Evolutionary conservation across 2,797 vertebrate species (phyloP), one percentile per base, ranked within the genome.

Genomic region (Cossypha dichroa): DNA sequence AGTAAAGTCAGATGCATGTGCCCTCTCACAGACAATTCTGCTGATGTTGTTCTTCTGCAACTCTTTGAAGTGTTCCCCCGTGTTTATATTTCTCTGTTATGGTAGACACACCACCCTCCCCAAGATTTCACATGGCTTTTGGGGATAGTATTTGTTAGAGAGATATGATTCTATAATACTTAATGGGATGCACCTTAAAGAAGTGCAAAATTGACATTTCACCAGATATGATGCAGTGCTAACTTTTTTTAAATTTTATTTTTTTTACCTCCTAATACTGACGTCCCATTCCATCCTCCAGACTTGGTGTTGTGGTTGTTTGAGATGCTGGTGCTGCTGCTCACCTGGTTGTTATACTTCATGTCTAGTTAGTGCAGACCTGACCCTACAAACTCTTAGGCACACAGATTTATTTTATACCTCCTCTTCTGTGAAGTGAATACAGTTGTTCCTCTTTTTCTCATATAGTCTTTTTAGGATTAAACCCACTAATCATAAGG

Each of bases 31-130:
- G 68, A 4, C 21, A 28, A 3, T 60, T 79, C 26, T 82, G 29
- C 31, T 67, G 45, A 21, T 41, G 59, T 6, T 73, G 18, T 45
- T 20, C 45, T 62, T 76, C 78, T 80, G 60, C 72, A 93, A 90
- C 88, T 93, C 86, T 85, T 89, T 16, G 19, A 92, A 79, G 41
- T 84, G 26, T 48, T 90, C 56, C 64, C 76, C 22, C 0, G 2
- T 76, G 59, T 56, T 79, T 46, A 8, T 51, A 6, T 59, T 83
- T 52, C 51, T 79, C 26, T n/a, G 43, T 46, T 15, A 6, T 15
- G 29, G 49, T 33, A 19, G 16, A 28, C 26, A 10, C 6, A 7
- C 3, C 2, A 15, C 16, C 1, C 0, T 3, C 15, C 13, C 3
- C 10, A 69, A 41, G 15, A 33, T 31, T 75, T 76, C 59, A 54